These are phyloP conservation scores for Sogatella furcifera DNA, from an alignment of 1,140 invertebrate genomes.

Conservation along the genomic window DNA sequence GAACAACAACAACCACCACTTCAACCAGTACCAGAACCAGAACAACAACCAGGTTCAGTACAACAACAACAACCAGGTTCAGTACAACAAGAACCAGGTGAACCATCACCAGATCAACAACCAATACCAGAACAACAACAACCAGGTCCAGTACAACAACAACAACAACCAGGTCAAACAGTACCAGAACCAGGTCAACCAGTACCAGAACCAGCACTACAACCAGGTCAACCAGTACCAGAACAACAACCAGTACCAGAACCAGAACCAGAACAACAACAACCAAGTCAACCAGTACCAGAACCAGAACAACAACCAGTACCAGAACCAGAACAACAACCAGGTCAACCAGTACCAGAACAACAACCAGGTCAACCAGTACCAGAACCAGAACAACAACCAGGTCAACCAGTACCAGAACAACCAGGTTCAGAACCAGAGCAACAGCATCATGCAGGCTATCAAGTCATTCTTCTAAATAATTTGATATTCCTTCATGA, in stretches of 20 bases:
- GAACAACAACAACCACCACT: not conserved
- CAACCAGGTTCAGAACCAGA: not conserved
- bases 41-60: not conserved
- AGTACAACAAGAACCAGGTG: not conserved
- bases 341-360: not conserved
- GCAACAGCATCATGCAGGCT: no score
- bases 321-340: constrained; percentile 4
- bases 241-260: not conserved
- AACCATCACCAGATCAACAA: not conserved
- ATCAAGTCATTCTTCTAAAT: no score
- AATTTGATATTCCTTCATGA: no score
- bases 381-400: not conserved
- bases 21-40: not conserved
- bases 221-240: not conserved
- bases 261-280: not conserved
- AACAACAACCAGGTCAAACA: not conserved
- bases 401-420: not conserved
- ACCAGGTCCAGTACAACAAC: not conserved
- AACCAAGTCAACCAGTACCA: not conserved
- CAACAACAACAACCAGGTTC: not conserved
- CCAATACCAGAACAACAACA: not conserved
- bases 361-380: not conserved
- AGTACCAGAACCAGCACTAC: not conserved
- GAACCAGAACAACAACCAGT: not conserved
- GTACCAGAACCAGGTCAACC: not conserved